Percentiles rank a stretch among this genome's conserved stretches.
Evolutionary conservation across 2,888 invertebrate genomes (phyloP).

Genomic region (Blera fallax): DNA sequence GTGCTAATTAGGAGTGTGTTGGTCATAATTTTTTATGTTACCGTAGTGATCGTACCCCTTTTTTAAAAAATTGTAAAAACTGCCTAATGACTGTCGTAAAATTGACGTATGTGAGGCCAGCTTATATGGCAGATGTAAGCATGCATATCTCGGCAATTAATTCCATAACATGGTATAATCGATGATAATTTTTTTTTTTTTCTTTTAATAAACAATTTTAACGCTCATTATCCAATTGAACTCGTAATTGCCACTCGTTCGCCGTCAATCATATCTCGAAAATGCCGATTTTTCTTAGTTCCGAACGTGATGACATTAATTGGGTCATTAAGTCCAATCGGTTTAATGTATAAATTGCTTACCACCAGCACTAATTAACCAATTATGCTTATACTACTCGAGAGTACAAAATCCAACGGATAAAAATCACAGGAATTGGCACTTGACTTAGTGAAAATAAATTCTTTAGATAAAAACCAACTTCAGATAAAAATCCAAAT

Average conservation of each 20-base stretch:
- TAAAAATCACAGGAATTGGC: background rate
- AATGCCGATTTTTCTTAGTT: background rate
- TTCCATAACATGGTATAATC: background rate
- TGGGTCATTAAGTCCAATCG: constrained; percentile 25
- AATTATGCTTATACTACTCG: background rate
- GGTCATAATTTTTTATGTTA: too few relatives aligned
- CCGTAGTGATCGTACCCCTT: too few relatives aligned
- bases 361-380: background rate
- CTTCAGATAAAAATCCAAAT: background rate
- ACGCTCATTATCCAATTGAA: constrained; percentile 25
- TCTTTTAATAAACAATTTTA: constrained; percentile 1
- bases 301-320: constrained; percentile 21
- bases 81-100: too few relatives aligned
- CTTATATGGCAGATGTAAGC: background rate
- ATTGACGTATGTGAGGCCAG: too few relatives aligned
- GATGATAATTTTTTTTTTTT: background rate
- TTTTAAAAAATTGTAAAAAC: too few relatives aligned
- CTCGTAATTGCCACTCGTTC: background rate
- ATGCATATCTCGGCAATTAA: background rate
- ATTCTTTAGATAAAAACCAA: constrained; percentile 8
- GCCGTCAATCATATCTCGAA: background rate
- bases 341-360: background rate
- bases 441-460: constrained; percentile 3
- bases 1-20: too few relatives aligned
- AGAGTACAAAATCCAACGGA: background rate